phyloP scores from a whole-genome alignment of 2,888 invertebrate species.

The Caradrina kadenii region DNA sequence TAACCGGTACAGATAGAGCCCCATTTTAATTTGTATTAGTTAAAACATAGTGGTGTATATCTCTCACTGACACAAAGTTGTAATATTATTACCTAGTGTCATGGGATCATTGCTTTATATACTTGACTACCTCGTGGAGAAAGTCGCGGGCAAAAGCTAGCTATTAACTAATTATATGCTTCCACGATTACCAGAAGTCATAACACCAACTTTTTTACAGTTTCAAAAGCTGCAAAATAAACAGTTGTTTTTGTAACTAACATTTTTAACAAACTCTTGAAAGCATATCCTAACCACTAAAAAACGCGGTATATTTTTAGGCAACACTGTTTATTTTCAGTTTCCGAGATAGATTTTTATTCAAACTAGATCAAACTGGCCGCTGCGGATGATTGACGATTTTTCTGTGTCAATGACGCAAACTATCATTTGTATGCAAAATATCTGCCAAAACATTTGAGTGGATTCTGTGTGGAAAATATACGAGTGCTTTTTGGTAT shows the following conservation, averaged over 20 bases:
- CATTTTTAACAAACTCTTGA: background rate
- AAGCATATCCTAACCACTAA: background rate
- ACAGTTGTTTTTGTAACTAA: background rate
- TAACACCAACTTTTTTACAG: background rate
- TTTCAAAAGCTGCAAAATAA: background rate
- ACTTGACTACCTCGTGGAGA: too few species aligned
- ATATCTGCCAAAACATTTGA: slow-evolving; percentile 42
- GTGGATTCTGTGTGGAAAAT: slow-evolving; percentile 34
- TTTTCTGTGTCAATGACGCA: slow-evolving; percentile 41
- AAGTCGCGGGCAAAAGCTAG: too few species aligned
- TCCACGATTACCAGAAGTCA: too few species aligned
- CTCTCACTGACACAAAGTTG: too few species aligned
- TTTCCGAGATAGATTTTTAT: slow-evolving; percentile 23
- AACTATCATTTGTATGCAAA: slow-evolving; percentile 55
- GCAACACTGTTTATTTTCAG: background rate
- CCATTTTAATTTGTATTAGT: too few species aligned
- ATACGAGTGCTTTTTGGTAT: slow-evolving; percentile 18
- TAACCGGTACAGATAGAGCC: too few species aligned
- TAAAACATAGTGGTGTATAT: too few species aligned
- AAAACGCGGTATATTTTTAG: slow-evolving; percentile 5
- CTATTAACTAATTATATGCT: too few species aligned
- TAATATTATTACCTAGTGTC: too few species aligned
- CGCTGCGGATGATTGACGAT: slow-evolving; percentile 30
- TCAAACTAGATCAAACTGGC: slow-evolving; percentile 10
- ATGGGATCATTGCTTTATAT: too few species aligned